Evolutionary conservation across 1,140 invertebrate genomes (phyloP), one percentile per base, ranked within the genome.

Genomic region (Trichoplusia ni): DNA sequence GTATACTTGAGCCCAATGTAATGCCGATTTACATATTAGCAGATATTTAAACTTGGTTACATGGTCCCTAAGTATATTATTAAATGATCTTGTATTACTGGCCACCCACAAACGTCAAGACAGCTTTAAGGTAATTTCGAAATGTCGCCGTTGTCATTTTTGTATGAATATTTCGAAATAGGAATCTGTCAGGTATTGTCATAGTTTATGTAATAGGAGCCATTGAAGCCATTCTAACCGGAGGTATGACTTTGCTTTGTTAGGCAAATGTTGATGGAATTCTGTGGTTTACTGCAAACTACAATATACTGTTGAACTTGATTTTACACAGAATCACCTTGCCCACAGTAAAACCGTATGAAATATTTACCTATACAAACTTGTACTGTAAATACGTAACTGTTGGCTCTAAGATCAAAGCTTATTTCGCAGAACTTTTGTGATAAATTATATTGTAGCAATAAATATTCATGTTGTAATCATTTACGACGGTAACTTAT

Each of bases 1-100:
- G 46, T 29, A 16, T 25, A 19, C 33, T 56, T 53, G 60, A 63
- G 33, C 4, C 37, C 53, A 40, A 59, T 29, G 38, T 58, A 27
- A 19, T 58, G 16, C 21, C 4, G 53, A 58, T 68, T 68, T 68
- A 64, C 61, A 69, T 64, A 47, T 58, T 31, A 38, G 53, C 53
- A 14, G 40, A 19, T 54, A 53, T 51, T 38, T 44, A 63, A 37
- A 11, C 8, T 33, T 8, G 27, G 14, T 37, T 40, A 14, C 14
- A 23, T 9, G 35, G 33, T 16, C 9, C 35, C 31, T 38, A 37
- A 27, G 25, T 54, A 38, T 25, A 11, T 37, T 54, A 38, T 13
- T 54, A 54, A 54, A 19, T 27, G 19, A 40, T 31, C 51, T 23
- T 27, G 11, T 29, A 38, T 23, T 16, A 35, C 21, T 25, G 5